Evolutionary conservation across 2,113 vertebrate genomes (phyloP), one percentile per base, ranked within the genome.

Genomic region (Kryptolebias marmoratus): DNA sequence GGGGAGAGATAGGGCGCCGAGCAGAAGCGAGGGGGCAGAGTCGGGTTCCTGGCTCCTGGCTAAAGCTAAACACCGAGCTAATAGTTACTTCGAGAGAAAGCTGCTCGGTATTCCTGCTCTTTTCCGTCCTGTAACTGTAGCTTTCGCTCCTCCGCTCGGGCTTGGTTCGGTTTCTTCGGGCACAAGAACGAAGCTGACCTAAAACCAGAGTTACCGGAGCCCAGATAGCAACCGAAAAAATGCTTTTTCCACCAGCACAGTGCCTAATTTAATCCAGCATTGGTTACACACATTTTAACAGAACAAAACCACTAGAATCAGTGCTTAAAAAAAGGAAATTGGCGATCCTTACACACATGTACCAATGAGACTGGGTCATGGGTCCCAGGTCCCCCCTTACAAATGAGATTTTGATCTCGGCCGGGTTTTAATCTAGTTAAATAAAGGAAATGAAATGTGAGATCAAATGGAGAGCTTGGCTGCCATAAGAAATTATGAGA

Each of bases 21-120:
- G 64, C 48, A 22, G 57, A 22, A 61, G 5, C 3, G 60, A 71
- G 80, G 52, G 72, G 14, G 61, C 1, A 79, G 92, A 89, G 84
- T 93, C 92, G 16, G 90, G 89, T 94, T 94, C 93, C 91, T 88
- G 85, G 83, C 71, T 81, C 89, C 87, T 84, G 88, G 86, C 86
- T 86, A 75, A 83, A 63, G 84, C 87, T 84, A 87, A 91, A 85
- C 74, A 83, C 87, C 78, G 77, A 36, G 52, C 16, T 55, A 88
- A 90, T 88, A 83, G 87, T 88, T 91, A 86, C 75, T 81, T 71
- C 36, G 68, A 82, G 64, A 79, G 74, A 28, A 32, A 63, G 52
- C 65, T 80, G 47, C 5, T 62, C 44, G 10, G 28, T 73, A 61
- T 77, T 74, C 65, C 70, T 67, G 45, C 18, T 44, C 59, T 45